Evolutionary conservation across 1,140 invertebrate species (phyloP).

Genomic region (Drosophila insularis): DNA sequence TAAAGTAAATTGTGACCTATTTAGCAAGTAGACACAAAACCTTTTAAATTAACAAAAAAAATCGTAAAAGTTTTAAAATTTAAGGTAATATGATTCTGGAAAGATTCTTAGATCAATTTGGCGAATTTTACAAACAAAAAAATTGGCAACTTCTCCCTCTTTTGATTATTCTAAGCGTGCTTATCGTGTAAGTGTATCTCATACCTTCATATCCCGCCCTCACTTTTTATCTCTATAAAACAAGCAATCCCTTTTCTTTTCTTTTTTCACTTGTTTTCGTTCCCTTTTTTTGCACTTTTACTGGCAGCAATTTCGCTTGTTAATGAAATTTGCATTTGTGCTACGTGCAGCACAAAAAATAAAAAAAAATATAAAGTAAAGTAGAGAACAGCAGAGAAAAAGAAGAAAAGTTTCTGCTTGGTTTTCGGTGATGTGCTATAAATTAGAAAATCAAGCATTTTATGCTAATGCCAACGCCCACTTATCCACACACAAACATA

Average conservation of each 20-base stretch:
- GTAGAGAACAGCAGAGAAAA: neutral
- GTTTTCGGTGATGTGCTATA: constrained; percentile 75
- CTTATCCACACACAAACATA: constrained; percentile 24
- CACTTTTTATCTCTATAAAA: constrained; percentile 16
- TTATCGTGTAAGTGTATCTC: constrained; percentile 19
- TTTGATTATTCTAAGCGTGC: constrained; percentile 4
- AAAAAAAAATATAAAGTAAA: constrained; percentile 13
- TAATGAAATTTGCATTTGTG: constrained; percentile 81
- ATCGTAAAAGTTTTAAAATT: neutral
- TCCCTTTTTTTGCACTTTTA: constrained; percentile 51
- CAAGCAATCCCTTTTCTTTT: constrained; percentile 26
- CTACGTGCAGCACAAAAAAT: constrained; percentile 69
- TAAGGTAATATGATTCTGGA: no score
- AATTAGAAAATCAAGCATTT: constrained; percentile 80
- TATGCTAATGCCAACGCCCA: constrained; percentile 71
- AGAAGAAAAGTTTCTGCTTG: constrained; percentile 50
- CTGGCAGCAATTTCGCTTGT: constrained; percentile 71
- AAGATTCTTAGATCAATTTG: neutral
- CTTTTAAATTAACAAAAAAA: neutral
- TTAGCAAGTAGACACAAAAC: neutral
- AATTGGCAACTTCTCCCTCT: neutral
- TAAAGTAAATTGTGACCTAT: no score
- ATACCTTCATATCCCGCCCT: neutral
- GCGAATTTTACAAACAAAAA: neutral
- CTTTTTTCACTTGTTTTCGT: constrained; percentile 18